Percentiles rank a stretch among this genome's conserved stretches.
Evolutionary conservation across 2,888 invertebrate genomes (phyloP).

Genomic region (Gortyna flavago): DNA sequence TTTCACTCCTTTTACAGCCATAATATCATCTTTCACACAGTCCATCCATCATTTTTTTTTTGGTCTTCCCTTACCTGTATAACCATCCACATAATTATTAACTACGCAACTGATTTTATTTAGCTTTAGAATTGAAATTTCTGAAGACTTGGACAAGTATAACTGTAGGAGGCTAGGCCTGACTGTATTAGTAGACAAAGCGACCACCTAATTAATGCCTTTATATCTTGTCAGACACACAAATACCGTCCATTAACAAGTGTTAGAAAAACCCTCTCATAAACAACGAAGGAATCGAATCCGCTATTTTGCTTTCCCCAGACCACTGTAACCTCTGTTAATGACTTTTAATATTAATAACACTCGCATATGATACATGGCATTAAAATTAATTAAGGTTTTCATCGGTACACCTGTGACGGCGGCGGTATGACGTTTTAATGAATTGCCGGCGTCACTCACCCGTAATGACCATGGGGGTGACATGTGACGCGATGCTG

Average conservation of each 20-base stretch:
- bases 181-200: background rate
- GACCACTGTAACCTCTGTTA: conserved; percentile 29
- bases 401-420: conserved; percentile 80
- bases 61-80: background rate
- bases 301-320: background rate
- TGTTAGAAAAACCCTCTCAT: background rate
- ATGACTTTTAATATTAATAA: conserved; percentile 63
- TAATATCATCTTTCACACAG: background rate
- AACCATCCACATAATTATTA: background rate
- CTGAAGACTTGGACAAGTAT: background rate
- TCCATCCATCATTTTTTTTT: background rate
- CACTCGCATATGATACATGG: conserved; percentile 58
- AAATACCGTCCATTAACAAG: background rate
- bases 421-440: conserved; percentile 79
- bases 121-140: background rate
- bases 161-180: background rate
- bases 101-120: background rate
- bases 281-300: background rate
- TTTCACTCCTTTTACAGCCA: no score
- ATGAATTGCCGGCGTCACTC: conserved; percentile 80
- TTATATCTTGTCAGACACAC: background rate
- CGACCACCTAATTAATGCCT: background rate
- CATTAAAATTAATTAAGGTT: conserved; percentile 78
- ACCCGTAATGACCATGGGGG: conserved; percentile 77
- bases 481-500: conserved; percentile 75